Evolutionary conservation across 1,140 invertebrate genomes (phyloP).

Genomic region (Drosophila nebulosa): DNA sequence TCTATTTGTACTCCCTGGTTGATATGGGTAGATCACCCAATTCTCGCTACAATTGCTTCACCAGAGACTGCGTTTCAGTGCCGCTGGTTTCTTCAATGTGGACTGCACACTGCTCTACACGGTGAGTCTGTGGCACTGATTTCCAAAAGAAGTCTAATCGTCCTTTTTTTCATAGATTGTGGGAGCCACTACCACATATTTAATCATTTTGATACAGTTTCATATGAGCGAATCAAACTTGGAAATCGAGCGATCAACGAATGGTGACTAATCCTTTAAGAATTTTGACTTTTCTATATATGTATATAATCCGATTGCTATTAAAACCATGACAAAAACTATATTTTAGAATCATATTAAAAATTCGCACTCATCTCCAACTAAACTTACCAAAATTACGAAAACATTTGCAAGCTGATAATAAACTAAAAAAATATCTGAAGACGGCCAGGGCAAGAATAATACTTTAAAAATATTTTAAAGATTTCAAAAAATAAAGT

Average conservation of each 20-base stretch:
- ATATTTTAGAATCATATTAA: too few species aligned
- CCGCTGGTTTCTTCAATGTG: conserved; percentile 81
- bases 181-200: conserved; percentile 77
- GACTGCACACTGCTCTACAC: conserved; percentile 81
- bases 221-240: conserved; percentile 64
- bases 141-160: too few species aligned
- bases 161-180: conserved; percentile 61
- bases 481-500: too few species aligned
- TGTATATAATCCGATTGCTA: not conserved
- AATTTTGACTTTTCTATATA: not conserved
- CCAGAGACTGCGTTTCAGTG: conserved; percentile 80
- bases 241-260: not conserved
- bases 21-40: conserved; percentile 75
- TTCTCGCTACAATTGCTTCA: conserved; percentile 82
- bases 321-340: too few species aligned
- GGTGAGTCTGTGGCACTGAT: conserved; percentile 55
- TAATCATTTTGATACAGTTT: conserved; percentile 81
- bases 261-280: not conserved
- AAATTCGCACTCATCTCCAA: too few species aligned
- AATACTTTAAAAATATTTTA: too few species aligned
- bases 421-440: too few species aligned
- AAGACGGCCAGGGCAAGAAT: too few species aligned
- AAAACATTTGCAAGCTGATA: too few species aligned
- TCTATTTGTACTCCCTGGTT: not conserved
- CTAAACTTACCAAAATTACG: too few species aligned